phyloP scores from a whole-genome alignment of 1,140 invertebrate genomes.

The Drosophila kikkawai region DNA sequence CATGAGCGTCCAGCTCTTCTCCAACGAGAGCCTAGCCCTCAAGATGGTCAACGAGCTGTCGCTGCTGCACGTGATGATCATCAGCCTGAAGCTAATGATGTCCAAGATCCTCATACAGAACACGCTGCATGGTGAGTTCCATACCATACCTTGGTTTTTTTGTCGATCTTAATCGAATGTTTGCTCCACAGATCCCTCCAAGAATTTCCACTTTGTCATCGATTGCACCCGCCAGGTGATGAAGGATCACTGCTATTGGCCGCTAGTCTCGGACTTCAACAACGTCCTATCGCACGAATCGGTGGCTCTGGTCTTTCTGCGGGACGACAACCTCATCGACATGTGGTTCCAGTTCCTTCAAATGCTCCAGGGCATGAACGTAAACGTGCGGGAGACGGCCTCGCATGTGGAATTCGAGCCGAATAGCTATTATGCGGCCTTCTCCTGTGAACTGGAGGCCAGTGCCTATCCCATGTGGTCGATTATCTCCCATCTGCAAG shows the following conservation, averaged over 20 bases:
- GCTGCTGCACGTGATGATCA: slow-evolving; percentile 96
- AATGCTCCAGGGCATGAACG: slow-evolving; percentile 99
- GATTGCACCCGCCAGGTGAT: slow-evolving; percentile 96
- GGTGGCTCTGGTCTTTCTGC: slow-evolving; percentile 95
- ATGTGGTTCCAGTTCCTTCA: slow-evolving; percentile 98
- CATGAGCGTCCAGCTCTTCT: slow-evolving; percentile 98
- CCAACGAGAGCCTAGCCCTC: slow-evolving; percentile 95
- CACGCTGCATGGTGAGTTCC: slow-evolving; percentile 91
- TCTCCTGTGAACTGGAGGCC: slow-evolving; percentile 97
- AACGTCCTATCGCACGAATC: slow-evolving; percentile 97
- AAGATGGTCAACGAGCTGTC: slow-evolving; percentile 96
- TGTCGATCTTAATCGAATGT: not conserved
- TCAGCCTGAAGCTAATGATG: slow-evolving; percentile 97
- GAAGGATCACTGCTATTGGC: slow-evolving; percentile 99
- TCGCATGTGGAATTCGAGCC: slow-evolving; percentile 98
- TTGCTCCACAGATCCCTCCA: slow-evolving; percentile 88
- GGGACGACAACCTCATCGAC: slow-evolving; percentile 93
- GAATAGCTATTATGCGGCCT: slow-evolving; percentile 98
- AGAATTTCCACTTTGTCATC: slow-evolving; percentile 96
- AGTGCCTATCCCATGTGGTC: slow-evolving; percentile 99
- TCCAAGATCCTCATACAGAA: slow-evolving; percentile 94
- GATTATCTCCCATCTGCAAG: slow-evolving; percentile 93
- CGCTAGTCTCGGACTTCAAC: slow-evolving; percentile 97
- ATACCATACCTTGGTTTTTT: not conserved
- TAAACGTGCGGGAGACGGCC: slow-evolving; percentile 94